Conservation (phyloP, 2,888 invertebrate genomes). For the Leptinotarsa juncta region DNA sequence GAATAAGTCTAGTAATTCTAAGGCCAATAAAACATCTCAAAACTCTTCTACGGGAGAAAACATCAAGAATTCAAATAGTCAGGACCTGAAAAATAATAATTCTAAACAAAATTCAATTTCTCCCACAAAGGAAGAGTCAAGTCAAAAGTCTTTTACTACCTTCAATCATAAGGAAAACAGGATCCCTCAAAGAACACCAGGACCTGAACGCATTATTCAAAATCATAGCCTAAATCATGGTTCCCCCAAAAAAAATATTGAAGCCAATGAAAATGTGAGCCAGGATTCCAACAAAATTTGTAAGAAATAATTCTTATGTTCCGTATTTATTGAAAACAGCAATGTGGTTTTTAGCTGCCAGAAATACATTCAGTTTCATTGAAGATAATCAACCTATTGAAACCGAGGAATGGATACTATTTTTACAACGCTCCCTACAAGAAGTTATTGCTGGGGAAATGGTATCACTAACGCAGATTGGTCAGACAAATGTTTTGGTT, state of each 20-base stretch:
- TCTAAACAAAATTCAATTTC: conserved; percentile 19
- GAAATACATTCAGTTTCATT: conserved; percentile 52
- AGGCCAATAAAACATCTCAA: conserved; percentile 41
- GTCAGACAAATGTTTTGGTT: conserved; percentile 70
- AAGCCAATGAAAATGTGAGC: conserved; percentile 6
- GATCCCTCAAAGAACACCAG: conserved; percentile 19
- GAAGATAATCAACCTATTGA: conserved; percentile 74
- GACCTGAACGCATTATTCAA: conserved; percentile 17
- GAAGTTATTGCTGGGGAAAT: conserved; percentile 86
- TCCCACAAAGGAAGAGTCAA: conserved; percentile 12
- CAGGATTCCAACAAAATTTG: conserved; percentile 6
- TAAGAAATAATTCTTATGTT: background rate
- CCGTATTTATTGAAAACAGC: background rate
- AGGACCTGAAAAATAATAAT: conserved; percentile 47
- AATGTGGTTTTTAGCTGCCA: conserved; percentile 36
- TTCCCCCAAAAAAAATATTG: conserved; percentile 19
- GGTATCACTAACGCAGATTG: conserved; percentile 77
- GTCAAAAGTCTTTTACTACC: background rate
- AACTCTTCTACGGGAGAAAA: conserved; percentile 31
- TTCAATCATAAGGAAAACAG: background rate
- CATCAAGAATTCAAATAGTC: conserved; percentile 32
- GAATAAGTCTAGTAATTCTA: conserved; percentile 35
- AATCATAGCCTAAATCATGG: conserved; percentile 15
- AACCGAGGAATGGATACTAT: conserved; percentile 89
- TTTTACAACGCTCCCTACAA: conserved; percentile 82